Percentiles rank a stretch among this genome's conserved stretches.
These are phyloP conservation scores for Cottoperca gobio DNA, from an alignment of 2,797 vertebrate genomes.

Conservation along the genomic window DNA sequence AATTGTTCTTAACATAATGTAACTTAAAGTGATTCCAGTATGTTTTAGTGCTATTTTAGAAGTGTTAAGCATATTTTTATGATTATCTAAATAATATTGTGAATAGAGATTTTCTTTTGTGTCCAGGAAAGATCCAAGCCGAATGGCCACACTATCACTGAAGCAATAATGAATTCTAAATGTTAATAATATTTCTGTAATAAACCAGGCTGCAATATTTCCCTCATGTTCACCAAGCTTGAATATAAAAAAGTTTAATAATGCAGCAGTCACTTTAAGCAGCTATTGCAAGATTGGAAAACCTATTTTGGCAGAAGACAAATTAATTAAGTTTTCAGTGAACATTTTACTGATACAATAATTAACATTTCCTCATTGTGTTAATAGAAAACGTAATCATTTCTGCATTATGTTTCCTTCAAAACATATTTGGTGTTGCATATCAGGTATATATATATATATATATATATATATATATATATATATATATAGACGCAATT, in stretches of 20 bases:
- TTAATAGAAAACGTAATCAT: background rate
- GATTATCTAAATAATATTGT: too few species aligned
- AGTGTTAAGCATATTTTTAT: too few species aligned
- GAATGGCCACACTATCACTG: background rate
- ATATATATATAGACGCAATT: background rate
- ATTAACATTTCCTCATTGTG: background rate
- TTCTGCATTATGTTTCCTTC: background rate
- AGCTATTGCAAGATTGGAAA: background rate
- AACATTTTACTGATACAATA: background rate
- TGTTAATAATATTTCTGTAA: background rate
- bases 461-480: too few species aligned
- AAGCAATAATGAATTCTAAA: background rate
- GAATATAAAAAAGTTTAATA: background rate
- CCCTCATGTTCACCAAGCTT: background rate
- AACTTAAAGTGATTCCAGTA: too few species aligned
- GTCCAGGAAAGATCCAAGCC: background rate
- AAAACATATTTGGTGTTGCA: background rate
- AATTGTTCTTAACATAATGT: too few species aligned
- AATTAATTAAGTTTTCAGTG: background rate
- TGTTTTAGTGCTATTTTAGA: too few species aligned
- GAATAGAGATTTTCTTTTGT: too few species aligned
- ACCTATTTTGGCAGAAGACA: background rate
- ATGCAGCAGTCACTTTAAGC: background rate
- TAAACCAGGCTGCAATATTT: background rate
- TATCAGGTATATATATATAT: slow-evolving; percentile 4